Base-by-base conservation (phyloP, 2,888 invertebrate species). In the Chrysolina haemoptera region DNA sequence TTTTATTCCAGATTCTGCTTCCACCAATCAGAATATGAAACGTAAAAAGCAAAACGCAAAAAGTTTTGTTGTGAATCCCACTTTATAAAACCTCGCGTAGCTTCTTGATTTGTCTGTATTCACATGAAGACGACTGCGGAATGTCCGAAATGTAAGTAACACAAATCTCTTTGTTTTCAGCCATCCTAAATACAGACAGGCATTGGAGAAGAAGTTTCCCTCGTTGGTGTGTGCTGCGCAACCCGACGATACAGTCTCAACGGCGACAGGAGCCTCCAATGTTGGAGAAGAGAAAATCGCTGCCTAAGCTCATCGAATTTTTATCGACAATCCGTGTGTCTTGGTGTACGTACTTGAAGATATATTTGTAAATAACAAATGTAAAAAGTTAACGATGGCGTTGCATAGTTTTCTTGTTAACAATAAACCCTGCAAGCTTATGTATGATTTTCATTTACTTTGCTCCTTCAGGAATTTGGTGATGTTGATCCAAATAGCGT, bases 151-250 rank as follows among this genome's bases (percentile, higher is more conserved):
- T n/a, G n/a, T n/a, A n/a, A 35, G 12, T 8, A 53, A 20, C 5
- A 18, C 53, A 4, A 20, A 4, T 12, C 70, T 10, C 12, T 71
- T 75, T 76, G 76, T 71, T 88, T 88, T 16, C 86, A 94, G 94
- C 86, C 94, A 95, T 88, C 94, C 94, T 16, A 94, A 94, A 87
- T 95, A 94, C 88, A 91, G 94, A 80, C 92, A 92, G 73, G 95
- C 93, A 53, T 89, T 96, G 77, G 91, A 93, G 87, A 91, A 93
- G 89, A 92, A 91, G 86, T 94, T 95, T 91, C 96, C 96, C 41
- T 92, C 93, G 74, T 89, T 95, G 84, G 90, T 93, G 16, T 94
- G 94, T 85, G 87, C 90, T 1, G 46, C 75, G 22, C 88, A 90
- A 48, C 89, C 89, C 22, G 92, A 92, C 72, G 93, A 93, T 78